Evolutionary conservation across 2,797 vertebrate species (phyloP).

Genomic region (Rhadinocentrus ornatus): DNA sequence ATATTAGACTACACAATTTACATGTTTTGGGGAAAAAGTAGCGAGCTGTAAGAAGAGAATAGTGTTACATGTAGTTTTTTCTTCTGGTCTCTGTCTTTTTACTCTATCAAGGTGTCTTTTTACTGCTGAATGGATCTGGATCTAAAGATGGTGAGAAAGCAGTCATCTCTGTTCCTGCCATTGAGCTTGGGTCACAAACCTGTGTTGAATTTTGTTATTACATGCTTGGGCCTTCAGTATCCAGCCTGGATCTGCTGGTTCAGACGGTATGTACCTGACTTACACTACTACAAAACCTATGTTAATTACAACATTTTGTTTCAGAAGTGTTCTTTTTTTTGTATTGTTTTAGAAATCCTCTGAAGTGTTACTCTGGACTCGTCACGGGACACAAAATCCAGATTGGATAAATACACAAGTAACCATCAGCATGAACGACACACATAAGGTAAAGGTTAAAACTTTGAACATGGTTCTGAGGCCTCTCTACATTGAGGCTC

Average conservation of each 20-base stretch:
- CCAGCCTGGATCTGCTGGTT: slow-evolving; percentile 75
- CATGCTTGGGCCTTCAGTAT: slow-evolving; percentile 81
- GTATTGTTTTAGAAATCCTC: slow-evolving; percentile 62
- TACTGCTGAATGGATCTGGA: slow-evolving; percentile 77
- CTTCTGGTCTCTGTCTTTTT: background rate
- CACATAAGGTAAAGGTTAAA: slow-evolving; percentile 55
- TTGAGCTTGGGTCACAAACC: slow-evolving; percentile 41
- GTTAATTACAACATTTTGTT: background rate
- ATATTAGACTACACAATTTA: background rate
- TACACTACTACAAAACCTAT: background rate
- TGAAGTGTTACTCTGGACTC: slow-evolving; percentile 75
- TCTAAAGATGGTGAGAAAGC: slow-evolving; percentile 60
- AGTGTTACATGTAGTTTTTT: rapidly evolving
- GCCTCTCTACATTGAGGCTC: no score
- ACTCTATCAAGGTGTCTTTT: slow-evolving; percentile 73
- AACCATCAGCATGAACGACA: slow-evolving; percentile 52
- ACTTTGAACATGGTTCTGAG: no score
- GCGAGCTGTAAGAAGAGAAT: background rate
- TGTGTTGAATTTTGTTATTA: slow-evolving; percentile 84
- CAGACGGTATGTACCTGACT: slow-evolving; percentile 60
- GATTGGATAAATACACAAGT: slow-evolving; percentile 79
- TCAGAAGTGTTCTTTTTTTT: background rate
- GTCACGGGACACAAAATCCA: slow-evolving; percentile 68
- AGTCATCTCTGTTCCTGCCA: slow-evolving; percentile 62
- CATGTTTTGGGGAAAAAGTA: background rate